phyloP scores from a whole-genome alignment of 2,113 vertebrate species.

The Bettongia penicillata region DNA sequence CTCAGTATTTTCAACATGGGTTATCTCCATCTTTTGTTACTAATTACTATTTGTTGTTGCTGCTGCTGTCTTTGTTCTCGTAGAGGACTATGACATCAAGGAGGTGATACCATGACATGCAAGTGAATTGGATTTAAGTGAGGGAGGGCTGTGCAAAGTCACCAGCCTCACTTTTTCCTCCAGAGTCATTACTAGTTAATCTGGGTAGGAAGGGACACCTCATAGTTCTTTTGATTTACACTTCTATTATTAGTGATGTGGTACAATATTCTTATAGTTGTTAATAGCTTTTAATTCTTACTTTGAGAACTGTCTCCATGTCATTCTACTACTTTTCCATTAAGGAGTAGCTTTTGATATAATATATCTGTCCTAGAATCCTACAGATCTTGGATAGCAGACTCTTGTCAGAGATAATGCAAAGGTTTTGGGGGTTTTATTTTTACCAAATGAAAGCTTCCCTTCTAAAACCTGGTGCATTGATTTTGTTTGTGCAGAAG shows the following conservation, averaged over 20 bases:
- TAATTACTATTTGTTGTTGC: not conserved
- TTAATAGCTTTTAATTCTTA: not conserved
- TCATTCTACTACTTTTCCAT: not conserved
- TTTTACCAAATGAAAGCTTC: not conserved
- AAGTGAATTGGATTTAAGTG: too few species aligned
- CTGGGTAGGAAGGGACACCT: not conserved
- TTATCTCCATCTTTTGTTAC: not conserved
- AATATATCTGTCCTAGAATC: not conserved
- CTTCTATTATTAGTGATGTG: not conserved
- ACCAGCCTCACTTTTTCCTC: too few species aligned
- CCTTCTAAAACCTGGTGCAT: not conserved
- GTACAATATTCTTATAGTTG: not conserved
- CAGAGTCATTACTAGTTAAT: not conserved
- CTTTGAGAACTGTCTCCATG: not conserved
- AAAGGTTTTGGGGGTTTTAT: not conserved
- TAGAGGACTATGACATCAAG: too few species aligned
- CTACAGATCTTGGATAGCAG: not conserved
- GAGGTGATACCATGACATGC: too few species aligned
- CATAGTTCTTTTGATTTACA: not conserved
- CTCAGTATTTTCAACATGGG: not conserved
- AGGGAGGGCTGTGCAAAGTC: too few species aligned
- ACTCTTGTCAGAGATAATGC: not conserved
- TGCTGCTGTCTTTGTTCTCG: too few species aligned
- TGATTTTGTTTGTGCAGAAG: not conserved
- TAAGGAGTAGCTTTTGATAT: not conserved